Evolutionary conservation across 2,113 vertebrate species (phyloP).

Genomic region (Aplodontia rufa): DNA sequence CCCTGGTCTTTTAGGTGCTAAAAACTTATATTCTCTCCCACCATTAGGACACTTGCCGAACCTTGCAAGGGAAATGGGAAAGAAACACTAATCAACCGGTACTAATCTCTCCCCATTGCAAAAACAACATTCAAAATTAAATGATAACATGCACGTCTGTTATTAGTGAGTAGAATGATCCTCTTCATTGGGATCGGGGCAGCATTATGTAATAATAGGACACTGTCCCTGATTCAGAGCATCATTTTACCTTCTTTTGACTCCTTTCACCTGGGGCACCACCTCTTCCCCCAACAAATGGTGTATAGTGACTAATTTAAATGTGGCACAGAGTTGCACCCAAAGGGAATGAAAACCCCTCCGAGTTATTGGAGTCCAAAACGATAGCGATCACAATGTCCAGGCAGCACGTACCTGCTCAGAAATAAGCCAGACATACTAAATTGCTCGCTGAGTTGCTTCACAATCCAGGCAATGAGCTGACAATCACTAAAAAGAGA

Average conservation of each 20-base stretch:
- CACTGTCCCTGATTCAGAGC: neutral
- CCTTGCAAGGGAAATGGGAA: neutral
- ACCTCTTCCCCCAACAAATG: too few species aligned
- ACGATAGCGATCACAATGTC: neutral
- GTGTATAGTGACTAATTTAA: neutral
- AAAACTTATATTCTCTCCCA: neutral
- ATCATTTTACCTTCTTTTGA: neutral
- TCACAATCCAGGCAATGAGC: neutral
- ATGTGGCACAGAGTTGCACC: neutral
- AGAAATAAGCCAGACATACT: constrained; percentile 29
- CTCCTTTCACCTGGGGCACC: neutral
- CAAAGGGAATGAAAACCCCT: neutral
- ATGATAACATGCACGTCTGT: neutral
- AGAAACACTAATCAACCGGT: neutral
- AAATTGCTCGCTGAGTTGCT: neutral
- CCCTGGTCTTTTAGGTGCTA: neutral
- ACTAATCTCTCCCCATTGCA: neutral
- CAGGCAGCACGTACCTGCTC: neutral
- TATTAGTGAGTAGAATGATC: neutral
- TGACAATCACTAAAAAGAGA: neutral
- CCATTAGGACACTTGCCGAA: neutral
- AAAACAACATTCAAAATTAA: neutral
- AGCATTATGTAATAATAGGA: neutral
- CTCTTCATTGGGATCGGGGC: neutral
- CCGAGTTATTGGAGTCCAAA: neutral